Evolutionary conservation across 1,140 invertebrate genomes (phyloP), one percentile per base, ranked within the genome.

Genomic region (Nephila pilipes): DNA sequence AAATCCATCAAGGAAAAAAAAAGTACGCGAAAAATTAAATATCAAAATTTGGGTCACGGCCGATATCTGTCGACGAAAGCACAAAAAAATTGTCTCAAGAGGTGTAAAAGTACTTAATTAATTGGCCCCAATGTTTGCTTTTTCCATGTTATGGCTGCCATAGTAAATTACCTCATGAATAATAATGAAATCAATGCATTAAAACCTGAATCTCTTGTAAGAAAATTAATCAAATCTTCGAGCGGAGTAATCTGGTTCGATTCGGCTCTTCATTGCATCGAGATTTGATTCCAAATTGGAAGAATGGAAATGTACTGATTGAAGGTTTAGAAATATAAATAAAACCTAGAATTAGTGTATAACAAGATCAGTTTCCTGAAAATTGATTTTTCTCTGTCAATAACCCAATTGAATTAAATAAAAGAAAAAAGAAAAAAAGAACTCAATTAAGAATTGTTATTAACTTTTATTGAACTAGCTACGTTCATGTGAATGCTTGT

Each of bases 81-180:
- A 75, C 3, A 75, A 29, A 29, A 29, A 69, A 69, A 69, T 2
- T 16, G 12, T 16, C 22, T 29, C 32, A 29, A 75, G 69, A 75
- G 69, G 69, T 75, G 69, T 75, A 75, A 25, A 75, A 75, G 32
- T 75, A 18, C 29, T 75, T 75, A 75, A 75, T 75, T 75, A 75
- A 75, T 75, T 75, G 69, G 14, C 32, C 32, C 12, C 81, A 55
- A 46, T 83, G 89, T 91, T 91, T 91, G 89, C 58, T 91, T 63
- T 80, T 20, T 87, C 22, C 55, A n/a, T 60, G 89, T 38, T 25
- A 54, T 54, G 54, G 60, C 36, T 22, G 46, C 25, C 54, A 83
- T 63, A 36, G 54, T 83, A 63, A 91, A 91, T 91, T 58, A 91
- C 38, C 36, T 63, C 79, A 91, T 91, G 89, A 91, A 91, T 91